A percentile compares a stretch with the other conserved stretches of the same genome.
Evolutionary conservation across 2,888 invertebrate species (phyloP).

Genomic region (Drosophila austrosaltans): DNA sequence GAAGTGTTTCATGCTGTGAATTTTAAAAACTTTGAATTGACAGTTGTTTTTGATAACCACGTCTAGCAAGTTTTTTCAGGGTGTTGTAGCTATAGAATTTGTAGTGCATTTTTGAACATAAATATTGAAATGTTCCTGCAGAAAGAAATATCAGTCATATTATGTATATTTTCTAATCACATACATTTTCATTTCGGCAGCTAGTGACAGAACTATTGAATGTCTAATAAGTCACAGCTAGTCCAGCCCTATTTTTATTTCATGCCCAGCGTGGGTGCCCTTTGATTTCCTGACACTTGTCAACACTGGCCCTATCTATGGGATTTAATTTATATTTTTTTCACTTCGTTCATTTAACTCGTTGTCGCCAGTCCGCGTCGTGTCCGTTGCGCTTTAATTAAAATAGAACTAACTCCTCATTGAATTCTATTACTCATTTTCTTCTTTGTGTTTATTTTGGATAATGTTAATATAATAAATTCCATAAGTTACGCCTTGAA

Average conservation of each 20-base stretch:
- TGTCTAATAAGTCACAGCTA: not conserved
- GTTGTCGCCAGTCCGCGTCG: constrained; percentile 12
- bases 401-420: not conserved
- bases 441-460: not conserved
- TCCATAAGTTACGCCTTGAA: not conserved
- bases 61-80: too few relatives aligned
- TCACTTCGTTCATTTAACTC: constrained; percentile 6
- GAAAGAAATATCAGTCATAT: too few relatives aligned
- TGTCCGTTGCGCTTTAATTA: constrained; percentile 1
- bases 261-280: constrained; percentile 5
- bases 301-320: constrained; percentile 2
- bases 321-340: constrained; percentile 1
- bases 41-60: too few relatives aligned
- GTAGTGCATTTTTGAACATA: too few relatives aligned
- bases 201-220: too few relatives aligned
- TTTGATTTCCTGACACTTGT: not conserved
- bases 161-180: too few relatives aligned
- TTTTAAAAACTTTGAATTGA: too few relatives aligned
- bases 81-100: too few relatives aligned
- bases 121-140: too few relatives aligned
- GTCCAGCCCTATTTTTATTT: not conserved
- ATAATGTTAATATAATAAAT: constrained; percentile 29
- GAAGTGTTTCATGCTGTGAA: too few relatives aligned
- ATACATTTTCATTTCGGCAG: too few relatives aligned
- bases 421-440: not conserved